phyloP scores from a whole-genome alignment of 2,888 invertebrate species.

The Nymphalis c-album region DNA sequence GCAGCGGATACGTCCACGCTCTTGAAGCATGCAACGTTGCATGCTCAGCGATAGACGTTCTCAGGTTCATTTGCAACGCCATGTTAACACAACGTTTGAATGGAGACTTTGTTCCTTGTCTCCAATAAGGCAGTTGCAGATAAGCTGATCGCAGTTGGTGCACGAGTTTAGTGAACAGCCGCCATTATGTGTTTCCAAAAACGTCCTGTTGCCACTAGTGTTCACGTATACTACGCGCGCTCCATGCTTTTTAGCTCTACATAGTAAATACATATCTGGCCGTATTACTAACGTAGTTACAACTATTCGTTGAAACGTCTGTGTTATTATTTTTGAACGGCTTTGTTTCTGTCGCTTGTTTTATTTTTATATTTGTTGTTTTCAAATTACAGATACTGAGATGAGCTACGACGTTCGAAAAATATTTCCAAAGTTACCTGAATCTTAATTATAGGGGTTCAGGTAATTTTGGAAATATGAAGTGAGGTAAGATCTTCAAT shows the following conservation, averaged over 20 bases:
- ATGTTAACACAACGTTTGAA: too few relatives aligned
- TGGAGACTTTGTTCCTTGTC: too few relatives aligned
- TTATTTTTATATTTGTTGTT: conserved; percentile 23
- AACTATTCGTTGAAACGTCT: background rate
- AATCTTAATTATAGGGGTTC: conserved; percentile 3
- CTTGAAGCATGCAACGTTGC: too few relatives aligned
- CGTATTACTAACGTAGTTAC: too few relatives aligned
- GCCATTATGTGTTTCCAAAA: too few relatives aligned
- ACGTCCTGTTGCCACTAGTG: background rate
- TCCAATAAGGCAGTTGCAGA: too few relatives aligned
- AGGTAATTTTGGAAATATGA: conserved; percentile 31
- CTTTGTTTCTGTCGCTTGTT: conserved; percentile 11
- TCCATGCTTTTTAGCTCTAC: conserved; percentile 1
- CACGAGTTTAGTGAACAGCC: too few relatives aligned
- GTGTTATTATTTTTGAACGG: conserved; percentile 3
- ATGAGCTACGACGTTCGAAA: conserved; percentile 17
- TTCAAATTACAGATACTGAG: conserved; percentile 29
- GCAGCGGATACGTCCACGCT: too few relatives aligned
- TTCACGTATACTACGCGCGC: background rate
- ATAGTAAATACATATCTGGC: background rate
- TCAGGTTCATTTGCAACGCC: too few relatives aligned
- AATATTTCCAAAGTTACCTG: conserved; percentile 30
- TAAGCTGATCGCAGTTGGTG: too few relatives aligned
- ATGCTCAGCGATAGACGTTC: too few relatives aligned
- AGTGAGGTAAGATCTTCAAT: conserved; percentile 24